Evolutionary conservation across 2,888 invertebrate species (phyloP).

Genomic region (Embidobia sp.): DNA sequence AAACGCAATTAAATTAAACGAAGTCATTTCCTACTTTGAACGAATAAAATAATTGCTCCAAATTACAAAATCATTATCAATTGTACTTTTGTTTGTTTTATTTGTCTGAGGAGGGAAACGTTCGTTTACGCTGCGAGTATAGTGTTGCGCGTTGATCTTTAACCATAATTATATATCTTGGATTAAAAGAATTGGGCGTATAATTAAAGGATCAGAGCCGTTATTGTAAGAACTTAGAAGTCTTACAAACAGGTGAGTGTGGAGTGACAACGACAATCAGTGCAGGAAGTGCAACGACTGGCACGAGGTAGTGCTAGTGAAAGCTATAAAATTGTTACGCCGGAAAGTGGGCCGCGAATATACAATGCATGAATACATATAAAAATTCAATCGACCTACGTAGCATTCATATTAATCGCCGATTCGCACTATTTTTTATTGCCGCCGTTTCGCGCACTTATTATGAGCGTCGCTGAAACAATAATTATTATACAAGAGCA

Average conservation of each 20-base stretch:
- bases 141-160: background rate
- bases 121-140: background rate
- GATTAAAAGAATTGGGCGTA: background rate
- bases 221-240: conserved; percentile 7
- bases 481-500: too few species aligned
- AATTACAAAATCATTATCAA: too few species aligned
- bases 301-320: conserved; percentile 76
- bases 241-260: conserved; percentile 45
- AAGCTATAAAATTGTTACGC: conserved; percentile 74
- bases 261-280: conserved; percentile 76
- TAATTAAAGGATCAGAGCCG: conserved; percentile 13
- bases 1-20: too few species aligned
- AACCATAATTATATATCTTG: background rate
- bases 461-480: conserved; percentile 7
- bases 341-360: conserved; percentile 77
- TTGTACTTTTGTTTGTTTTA: too few species aligned
- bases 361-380: conserved; percentile 66
- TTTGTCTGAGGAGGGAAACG: background rate
- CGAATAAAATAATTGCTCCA: too few species aligned
- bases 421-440: conserved; percentile 60
- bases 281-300: conserved; percentile 81
- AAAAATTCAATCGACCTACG: conserved; percentile 72
- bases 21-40: too few species aligned
- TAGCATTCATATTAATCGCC: conserved; percentile 69
- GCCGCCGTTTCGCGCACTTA: conserved; percentile 35